Conservation (phyloP, 2,113 vertebrate genomes). For the Chlamydotis undulata region DNA sequence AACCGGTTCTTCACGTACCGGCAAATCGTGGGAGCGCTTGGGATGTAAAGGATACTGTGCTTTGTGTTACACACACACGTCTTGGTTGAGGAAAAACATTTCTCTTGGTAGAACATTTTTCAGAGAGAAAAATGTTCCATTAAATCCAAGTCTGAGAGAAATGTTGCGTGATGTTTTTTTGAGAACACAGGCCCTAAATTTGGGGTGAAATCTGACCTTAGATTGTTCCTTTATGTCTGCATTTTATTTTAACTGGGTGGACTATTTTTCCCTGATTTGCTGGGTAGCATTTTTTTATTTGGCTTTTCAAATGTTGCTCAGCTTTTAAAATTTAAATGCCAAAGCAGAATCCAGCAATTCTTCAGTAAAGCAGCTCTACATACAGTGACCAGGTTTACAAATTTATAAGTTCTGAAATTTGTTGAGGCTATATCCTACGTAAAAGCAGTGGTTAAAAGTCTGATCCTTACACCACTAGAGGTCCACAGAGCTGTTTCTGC, state of each 20-base stretch:
- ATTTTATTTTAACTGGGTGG: not conserved
- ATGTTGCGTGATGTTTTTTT: not conserved
- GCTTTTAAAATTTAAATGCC: not conserved
- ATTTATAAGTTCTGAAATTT: not conserved
- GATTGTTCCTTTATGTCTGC: not conserved
- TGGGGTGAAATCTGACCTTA: not conserved
- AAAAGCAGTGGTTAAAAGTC: not conserved
- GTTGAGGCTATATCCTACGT: not conserved
- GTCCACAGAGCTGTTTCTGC: constrained; percentile 61
- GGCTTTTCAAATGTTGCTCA: not conserved
- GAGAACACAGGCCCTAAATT: not conserved
- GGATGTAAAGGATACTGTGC: not conserved
- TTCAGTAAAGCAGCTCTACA: not conserved
- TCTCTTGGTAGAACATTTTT: constrained; percentile 20
- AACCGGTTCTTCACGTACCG: not conserved
- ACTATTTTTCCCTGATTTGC: not conserved
- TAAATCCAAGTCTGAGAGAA: constrained; percentile 8
- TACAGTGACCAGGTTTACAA: not conserved
- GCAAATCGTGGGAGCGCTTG: not conserved
- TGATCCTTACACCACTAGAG: constrained; percentile 56
- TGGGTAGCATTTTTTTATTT: not conserved
- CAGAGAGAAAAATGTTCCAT: not conserved
- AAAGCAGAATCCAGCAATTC: not conserved
- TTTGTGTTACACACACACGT: not conserved
- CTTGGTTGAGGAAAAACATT: not conserved